phyloP scores from a whole-genome alignment of 2,113 vertebrate species.

The Cygnus atratus region DNA sequence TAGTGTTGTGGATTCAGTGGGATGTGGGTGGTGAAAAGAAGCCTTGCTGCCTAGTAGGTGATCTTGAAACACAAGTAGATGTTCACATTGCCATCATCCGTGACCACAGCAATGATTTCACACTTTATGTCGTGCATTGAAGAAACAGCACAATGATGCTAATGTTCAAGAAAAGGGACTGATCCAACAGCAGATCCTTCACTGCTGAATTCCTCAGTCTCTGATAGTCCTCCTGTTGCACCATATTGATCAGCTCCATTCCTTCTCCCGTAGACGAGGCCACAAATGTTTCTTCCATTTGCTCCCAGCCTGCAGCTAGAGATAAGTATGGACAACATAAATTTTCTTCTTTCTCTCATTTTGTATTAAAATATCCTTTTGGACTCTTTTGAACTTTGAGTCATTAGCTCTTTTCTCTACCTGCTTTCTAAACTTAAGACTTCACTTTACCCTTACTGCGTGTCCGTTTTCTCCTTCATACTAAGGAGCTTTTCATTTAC shows the following conservation, averaged over 20 bases:
- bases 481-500: not conserved
- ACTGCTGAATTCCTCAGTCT: not conserved
- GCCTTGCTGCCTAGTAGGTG: not conserved
- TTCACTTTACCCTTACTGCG: not conserved
- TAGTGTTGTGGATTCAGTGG: not conserved
- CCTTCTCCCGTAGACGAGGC: constrained; percentile 71
- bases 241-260: constrained; percentile 71
- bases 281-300: constrained; percentile 72
- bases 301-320: constrained; percentile 46
- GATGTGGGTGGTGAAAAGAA: not conserved
- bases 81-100: constrained; percentile 9
- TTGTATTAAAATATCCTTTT: not conserved
- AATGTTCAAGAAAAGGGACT: constrained; percentile 42
- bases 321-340: not conserved
- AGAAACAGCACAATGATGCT: constrained; percentile 42
- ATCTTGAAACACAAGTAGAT: constrained; percentile 44
- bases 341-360: not conserved
- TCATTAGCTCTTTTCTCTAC: not conserved
- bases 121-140: constrained; percentile 44
- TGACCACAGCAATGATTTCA: constrained; percentile 2
- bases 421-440: not conserved
- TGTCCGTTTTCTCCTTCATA: not conserved
- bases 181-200: not conserved
- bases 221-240: constrained; percentile 1
- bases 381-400: not conserved